These are phyloP conservation scores for Neria commutata DNA, from an alignment of 2,888 invertebrate species.

Conservation along the genomic window DNA sequence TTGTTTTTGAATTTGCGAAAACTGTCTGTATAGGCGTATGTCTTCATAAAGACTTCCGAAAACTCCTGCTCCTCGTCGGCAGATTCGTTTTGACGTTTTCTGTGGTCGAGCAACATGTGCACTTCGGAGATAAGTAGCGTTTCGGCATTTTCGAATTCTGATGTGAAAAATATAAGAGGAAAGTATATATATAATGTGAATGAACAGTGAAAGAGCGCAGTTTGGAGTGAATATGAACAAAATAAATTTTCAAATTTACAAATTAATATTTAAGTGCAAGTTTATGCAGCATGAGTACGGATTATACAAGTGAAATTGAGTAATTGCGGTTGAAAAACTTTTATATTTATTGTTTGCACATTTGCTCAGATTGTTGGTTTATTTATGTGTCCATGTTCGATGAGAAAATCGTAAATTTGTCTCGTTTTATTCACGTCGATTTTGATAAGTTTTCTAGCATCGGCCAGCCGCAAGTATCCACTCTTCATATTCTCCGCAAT, in stretches of 20 bases:
- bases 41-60: conserved; percentile 98
- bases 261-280: conserved; percentile 42
- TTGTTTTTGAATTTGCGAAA: conserved; percentile 98
- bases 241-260: not conserved
- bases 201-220: not conserved
- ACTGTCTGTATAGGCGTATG: conserved; percentile 92
- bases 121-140: conserved; percentile 95
- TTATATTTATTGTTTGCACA: not conserved
- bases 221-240: not conserved
- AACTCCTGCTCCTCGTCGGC: conserved; percentile 99
- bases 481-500: conserved; percentile 77
- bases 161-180: conserved; percentile 23
- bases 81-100: conserved; percentile 96
- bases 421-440: conserved; percentile 94
- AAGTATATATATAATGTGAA: conserved; percentile 3
- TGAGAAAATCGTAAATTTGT: conserved; percentile 80
- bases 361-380: conserved; percentile 61
- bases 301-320: not conserved
- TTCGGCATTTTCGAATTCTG: conserved; percentile 98
- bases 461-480: conserved; percentile 76
- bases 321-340: too few species aligned
- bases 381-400: conserved; percentile 74
- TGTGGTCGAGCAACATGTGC: conserved; percentile 93
- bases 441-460: conserved; percentile 83
- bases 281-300: not conserved